Evolutionary conservation across 1,140 invertebrate genomes (phyloP).

Genomic region (Aphis craccivora): DNA sequence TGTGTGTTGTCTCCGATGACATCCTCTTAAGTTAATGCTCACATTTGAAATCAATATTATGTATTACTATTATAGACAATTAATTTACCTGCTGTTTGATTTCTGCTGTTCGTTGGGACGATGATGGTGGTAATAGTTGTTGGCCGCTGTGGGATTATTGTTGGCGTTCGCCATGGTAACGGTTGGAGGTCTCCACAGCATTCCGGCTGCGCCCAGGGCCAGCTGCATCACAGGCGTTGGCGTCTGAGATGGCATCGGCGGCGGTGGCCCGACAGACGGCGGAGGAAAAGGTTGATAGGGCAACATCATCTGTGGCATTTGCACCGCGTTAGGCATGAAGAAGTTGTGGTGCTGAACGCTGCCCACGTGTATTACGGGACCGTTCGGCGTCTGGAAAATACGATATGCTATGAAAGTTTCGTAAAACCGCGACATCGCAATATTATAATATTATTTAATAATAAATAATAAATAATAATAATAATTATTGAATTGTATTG

Average conservation of each 20-base stretch:
- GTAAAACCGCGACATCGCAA: neutral
- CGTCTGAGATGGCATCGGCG: neutral
- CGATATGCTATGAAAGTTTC: neutral
- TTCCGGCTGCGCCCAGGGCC: neutral
- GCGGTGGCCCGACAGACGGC: neutral
- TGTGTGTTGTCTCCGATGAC: too few species aligned
- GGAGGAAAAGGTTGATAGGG: conserved; percentile 49
- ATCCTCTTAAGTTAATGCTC: neutral
- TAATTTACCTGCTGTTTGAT: neutral
- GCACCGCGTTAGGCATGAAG: neutral
- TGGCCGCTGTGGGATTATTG: neutral
- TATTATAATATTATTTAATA: neutral
- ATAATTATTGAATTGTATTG: neutral
- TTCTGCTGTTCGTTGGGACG: neutral
- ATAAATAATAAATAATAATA: too few species aligned
- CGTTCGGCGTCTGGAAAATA: neutral
- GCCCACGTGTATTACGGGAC: conserved; percentile 8
- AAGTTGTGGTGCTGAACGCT: conserved; percentile 21
- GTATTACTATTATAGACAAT: too few species aligned
- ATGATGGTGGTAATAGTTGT: conserved; percentile 1
- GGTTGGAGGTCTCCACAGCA: neutral
- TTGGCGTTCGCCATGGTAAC: neutral
- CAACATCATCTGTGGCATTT: conserved; percentile 4
- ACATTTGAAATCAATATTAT: too few species aligned
- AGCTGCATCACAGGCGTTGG: neutral